Conservation (phyloP, 2,113 vertebrate species). For the Ceyx margarethae region DNA sequence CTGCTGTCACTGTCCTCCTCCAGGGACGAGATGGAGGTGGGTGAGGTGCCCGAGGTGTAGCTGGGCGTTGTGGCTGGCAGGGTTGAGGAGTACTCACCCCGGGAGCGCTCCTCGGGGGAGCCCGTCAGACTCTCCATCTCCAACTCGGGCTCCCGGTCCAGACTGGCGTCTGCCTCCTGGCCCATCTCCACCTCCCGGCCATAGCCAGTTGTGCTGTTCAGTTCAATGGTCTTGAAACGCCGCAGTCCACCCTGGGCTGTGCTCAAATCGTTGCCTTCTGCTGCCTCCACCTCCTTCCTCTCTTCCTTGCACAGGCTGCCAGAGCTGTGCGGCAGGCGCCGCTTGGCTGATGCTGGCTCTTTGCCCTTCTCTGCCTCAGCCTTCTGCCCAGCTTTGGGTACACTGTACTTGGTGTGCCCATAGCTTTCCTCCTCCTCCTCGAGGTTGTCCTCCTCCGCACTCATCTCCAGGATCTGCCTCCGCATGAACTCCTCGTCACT, state of each 20-base stretch:
- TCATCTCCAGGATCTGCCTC: slow-evolving; percentile 97
- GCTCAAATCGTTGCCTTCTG: slow-evolving; percentile 79
- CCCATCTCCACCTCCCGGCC: slow-evolving; percentile 87
- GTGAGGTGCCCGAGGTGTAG: slow-evolving; percentile 95
- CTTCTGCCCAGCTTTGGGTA: slow-evolving; percentile 82
- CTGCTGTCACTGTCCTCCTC: slow-evolving; percentile 99
- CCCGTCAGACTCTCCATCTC: slow-evolving; percentile 99
- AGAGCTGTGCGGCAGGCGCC: slow-evolving; percentile 84
- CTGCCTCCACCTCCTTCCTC: slow-evolving; percentile 72
- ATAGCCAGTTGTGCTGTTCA: slow-evolving; percentile 92
- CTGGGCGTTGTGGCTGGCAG: slow-evolving; percentile 94
- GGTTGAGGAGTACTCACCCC: slow-evolving; percentile 95
- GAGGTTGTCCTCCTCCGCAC: slow-evolving; percentile 92
- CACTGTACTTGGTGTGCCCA: slow-evolving; percentile 55
- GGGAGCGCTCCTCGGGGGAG: slow-evolving; percentile 93
- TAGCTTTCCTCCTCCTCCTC: slow-evolving; percentile 86
- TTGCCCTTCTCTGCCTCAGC: slow-evolving; percentile 82
- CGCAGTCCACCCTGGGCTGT: slow-evolving; percentile 90
- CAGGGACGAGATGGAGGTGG: slow-evolving; percentile 95
- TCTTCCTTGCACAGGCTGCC: slow-evolving; percentile 86
- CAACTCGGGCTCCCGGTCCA: slow-evolving; percentile 93
- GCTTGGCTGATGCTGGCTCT: slow-evolving; percentile 71
- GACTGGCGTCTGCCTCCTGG: slow-evolving; percentile 83
- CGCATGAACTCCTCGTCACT: slow-evolving; percentile 97
- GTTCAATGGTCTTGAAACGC: slow-evolving; percentile 96